Conservation (phyloP, 2,113 vertebrate species). For the Cyprinodon variegatus region DNA sequence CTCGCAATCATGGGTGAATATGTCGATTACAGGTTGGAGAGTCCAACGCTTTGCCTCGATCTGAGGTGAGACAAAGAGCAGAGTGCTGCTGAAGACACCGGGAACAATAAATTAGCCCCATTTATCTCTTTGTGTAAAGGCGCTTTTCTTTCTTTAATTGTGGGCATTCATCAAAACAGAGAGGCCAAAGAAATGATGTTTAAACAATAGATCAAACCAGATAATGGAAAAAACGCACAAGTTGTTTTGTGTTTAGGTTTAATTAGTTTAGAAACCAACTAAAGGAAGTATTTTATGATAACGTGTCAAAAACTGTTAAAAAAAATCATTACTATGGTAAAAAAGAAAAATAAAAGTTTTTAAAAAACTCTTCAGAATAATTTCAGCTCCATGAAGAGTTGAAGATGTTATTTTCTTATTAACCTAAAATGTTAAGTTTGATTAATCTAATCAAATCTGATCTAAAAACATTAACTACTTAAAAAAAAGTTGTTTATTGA, state of each 20-base stretch:
- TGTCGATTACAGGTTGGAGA: slow-evolving; percentile 45
- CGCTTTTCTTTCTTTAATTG: background rate
- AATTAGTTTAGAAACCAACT: background rate
- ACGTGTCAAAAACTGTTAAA: background rate
- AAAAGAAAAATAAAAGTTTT: too few relatives aligned
- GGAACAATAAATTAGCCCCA: background rate
- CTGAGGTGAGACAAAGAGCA: slow-evolving; percentile 21
- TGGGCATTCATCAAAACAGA: background rate
- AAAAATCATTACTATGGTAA: too few relatives aligned
- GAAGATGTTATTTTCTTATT: background rate
- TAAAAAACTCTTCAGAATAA: too few relatives aligned
- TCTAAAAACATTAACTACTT: too few relatives aligned
- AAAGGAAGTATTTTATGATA: background rate
- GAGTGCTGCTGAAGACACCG: background rate
- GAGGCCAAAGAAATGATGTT: background rate
- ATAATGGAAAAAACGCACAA: background rate
- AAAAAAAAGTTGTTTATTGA: too few relatives aligned
- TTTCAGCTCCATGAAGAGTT: background rate
- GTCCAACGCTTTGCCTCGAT: slow-evolving; percentile 9
- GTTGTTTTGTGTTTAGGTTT: background rate
- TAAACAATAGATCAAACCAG: background rate
- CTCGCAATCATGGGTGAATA: slow-evolving; percentile 44
- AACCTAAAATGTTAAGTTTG: too few relatives aligned
- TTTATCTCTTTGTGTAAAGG: background rate
- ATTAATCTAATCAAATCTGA: too few relatives aligned